Percentiles rank a stretch among this genome's conserved stretches.
Evolutionary conservation across 2,888 invertebrate genomes (phyloP).

Genomic region (Synanthedon vespiformis): DNA sequence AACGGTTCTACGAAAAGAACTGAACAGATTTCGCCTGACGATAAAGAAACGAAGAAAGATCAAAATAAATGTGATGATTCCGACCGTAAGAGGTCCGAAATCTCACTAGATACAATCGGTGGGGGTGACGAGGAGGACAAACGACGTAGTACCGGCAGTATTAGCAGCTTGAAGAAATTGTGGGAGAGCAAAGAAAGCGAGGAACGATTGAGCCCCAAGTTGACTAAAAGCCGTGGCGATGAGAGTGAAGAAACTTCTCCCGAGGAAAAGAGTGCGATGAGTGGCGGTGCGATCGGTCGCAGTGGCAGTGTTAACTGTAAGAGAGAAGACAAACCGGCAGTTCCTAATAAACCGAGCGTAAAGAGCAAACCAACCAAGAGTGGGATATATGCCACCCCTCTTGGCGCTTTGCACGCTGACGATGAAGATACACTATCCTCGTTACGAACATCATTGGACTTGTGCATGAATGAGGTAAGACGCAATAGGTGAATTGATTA

Average conservation of each 20-base stretch:
- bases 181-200: constrained; percentile 87
- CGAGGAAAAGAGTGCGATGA: constrained; percentile 19
- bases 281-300: constrained; percentile 8
- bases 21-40: constrained; percentile 38
- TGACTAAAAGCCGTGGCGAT: constrained; percentile 33
- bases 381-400: constrained; percentile 86
- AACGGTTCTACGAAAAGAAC: constrained; percentile 20
- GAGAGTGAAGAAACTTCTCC: constrained; percentile 38
- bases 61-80: constrained; percentile 41
- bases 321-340: constrained; percentile 68
- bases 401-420: constrained; percentile 51
- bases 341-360: constrained; percentile 75
- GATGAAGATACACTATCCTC: constrained; percentile 55
- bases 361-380: constrained; percentile 69
- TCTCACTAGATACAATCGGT: constrained; percentile 34
- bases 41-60: constrained; percentile 25
- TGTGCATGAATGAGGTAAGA: constrained; percentile 61
- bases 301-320: constrained; percentile 22
- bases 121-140: constrained; percentile 82
- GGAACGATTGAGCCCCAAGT: constrained; percentile 75
- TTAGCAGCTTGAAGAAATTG: constrained; percentile 90
- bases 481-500: background rate
- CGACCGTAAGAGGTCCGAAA: constrained; percentile 49
- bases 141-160: constrained; percentile 91
- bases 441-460: constrained; percentile 72